phyloP scores from a whole-genome alignment of 2,888 invertebrate genomes.

The Phyllotreta cruciferae region DNA sequence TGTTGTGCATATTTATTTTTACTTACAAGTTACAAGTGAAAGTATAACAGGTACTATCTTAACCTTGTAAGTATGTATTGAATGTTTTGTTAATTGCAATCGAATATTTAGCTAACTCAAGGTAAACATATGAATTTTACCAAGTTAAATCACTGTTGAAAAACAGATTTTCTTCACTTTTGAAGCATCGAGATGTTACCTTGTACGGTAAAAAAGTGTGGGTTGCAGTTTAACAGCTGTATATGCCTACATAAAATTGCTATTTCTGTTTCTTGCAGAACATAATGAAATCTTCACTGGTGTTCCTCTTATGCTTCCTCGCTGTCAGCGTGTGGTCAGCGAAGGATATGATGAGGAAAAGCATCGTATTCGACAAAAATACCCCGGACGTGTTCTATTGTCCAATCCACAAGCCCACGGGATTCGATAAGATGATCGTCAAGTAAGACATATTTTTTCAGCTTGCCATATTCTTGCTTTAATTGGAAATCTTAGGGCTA shows the following conservation, averaged over 20 bases:
- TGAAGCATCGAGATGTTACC: too few relatives aligned
- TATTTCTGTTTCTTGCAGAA: slow-evolving; percentile 18
- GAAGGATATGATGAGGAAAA: slow-evolving; percentile 78
- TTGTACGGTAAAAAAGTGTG: too few relatives aligned
- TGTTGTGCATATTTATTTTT: background rate
- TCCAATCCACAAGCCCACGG: slow-evolving; percentile 78
- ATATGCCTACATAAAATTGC: background rate
- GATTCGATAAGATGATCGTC: slow-evolving; percentile 76
- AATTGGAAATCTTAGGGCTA: slow-evolving; percentile 60
- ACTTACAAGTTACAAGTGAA: slow-evolving; percentile 17
- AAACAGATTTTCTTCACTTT: too few relatives aligned
- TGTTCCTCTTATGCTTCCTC: slow-evolving; percentile 27
- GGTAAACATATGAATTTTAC: background rate
- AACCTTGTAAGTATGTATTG: slow-evolving; percentile 1
- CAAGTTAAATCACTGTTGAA: background rate
- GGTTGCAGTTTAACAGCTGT: too few relatives aligned
- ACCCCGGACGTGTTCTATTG: slow-evolving; percentile 83
- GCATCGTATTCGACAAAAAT: slow-evolving; percentile 80
- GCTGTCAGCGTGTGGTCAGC: slow-evolving; percentile 48
- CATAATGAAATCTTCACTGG: slow-evolving; percentile 30
- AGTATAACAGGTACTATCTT: background rate
- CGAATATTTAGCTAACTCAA: background rate
- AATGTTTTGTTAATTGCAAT: slow-evolving; percentile 2
- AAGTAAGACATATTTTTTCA: slow-evolving; percentile 57
- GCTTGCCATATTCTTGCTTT: slow-evolving; percentile 6